Conservation (phyloP, 1,140 invertebrate genomes). For the Platyscapa corneri region DNA sequence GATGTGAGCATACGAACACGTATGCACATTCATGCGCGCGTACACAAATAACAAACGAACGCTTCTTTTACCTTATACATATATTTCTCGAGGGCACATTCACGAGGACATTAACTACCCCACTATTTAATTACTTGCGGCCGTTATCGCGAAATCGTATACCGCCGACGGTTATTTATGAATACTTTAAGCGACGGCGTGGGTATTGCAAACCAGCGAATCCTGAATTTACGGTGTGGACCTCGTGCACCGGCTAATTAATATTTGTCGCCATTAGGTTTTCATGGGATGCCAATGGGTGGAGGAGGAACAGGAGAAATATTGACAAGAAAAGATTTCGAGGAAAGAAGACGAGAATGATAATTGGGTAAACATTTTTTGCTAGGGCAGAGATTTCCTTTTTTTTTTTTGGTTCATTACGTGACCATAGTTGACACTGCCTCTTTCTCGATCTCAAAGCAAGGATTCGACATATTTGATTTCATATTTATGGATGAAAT, state of each 20-base stretch:
- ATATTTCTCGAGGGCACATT: slow-evolving; percentile 60
- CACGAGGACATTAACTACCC: slow-evolving; percentile 61
- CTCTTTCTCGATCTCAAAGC: background rate
- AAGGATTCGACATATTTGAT: background rate
- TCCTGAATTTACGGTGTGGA: slow-evolving; percentile 44
- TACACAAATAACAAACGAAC: slow-evolving; percentile 3
- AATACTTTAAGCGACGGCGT: slow-evolving; percentile 57
- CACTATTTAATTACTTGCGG: slow-evolving; percentile 62
- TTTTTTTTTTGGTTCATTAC: background rate
- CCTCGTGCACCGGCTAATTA: slow-evolving; percentile 63
- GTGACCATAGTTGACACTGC: background rate
- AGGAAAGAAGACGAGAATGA: slow-evolving; percentile 17
- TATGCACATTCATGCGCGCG: background rate
- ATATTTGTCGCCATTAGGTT: slow-evolving; percentile 70
- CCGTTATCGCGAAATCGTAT: slow-evolving; percentile 68
- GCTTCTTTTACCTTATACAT: slow-evolving; percentile 41
- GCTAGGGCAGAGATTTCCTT: slow-evolving; percentile 5
- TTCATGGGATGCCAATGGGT: background rate
- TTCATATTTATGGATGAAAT: slow-evolving; percentile 27
- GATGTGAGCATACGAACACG: too few relatives aligned
- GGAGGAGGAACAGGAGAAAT: background rate
- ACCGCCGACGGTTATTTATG: slow-evolving; percentile 67
- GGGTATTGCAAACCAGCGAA: background rate
- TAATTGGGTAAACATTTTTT: slow-evolving; percentile 39
- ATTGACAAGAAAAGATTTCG: background rate